phyloP scores from a whole-genome alignment of 1,140 invertebrate genomes.

The Contarinia nasturtii region DNA sequence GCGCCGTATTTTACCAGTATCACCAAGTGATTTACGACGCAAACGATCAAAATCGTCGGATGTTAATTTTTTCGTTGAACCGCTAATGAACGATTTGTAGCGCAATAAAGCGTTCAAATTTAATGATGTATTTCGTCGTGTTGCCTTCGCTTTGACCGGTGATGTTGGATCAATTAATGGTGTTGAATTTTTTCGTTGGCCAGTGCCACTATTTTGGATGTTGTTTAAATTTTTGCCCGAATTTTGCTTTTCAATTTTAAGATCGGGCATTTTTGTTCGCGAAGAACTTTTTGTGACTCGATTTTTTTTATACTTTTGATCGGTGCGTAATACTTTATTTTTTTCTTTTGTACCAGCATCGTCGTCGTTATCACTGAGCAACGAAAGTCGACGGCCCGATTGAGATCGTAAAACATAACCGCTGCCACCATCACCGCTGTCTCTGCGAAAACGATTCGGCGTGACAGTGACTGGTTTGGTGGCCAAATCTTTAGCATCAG shows the following conservation, averaged over 20 bases:
- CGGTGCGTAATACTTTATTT: slow-evolving; percentile 9
- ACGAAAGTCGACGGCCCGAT: neutral
- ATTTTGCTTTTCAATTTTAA: slow-evolving; percentile 2
- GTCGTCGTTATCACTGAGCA: too few relatives aligned
- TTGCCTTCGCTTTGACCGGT: slow-evolving; percentile 3
- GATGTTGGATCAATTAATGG: neutral
- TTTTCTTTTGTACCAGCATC: slow-evolving; percentile 7
- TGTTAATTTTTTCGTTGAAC: slow-evolving; percentile 11
- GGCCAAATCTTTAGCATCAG: too few relatives aligned
- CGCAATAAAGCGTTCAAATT: slow-evolving; percentile 13
- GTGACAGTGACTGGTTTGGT: neutral
- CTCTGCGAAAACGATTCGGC: neutral
- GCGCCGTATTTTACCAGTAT: slow-evolving; percentile 4
- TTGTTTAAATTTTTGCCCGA: too few relatives aligned
- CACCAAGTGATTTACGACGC: slow-evolving; percentile 9
- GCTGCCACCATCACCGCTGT: too few relatives aligned
- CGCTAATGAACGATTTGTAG: slow-evolving; percentile 6
- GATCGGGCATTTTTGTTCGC: slow-evolving; percentile 9
- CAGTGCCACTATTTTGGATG: too few relatives aligned
- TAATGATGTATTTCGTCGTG: slow-evolving; percentile 7
- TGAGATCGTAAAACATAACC: neutral
- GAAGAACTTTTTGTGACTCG: slow-evolving; percentile 15
- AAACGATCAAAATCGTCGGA: slow-evolving; percentile 12
- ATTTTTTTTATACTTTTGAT: slow-evolving; percentile 14
- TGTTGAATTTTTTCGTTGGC: neutral